Percentiles rank a stretch among this genome's conserved stretches.
Evolutionary conservation across 2,888 invertebrate species (phyloP).

Genomic region (Gastrophysa polygoni): DNA sequence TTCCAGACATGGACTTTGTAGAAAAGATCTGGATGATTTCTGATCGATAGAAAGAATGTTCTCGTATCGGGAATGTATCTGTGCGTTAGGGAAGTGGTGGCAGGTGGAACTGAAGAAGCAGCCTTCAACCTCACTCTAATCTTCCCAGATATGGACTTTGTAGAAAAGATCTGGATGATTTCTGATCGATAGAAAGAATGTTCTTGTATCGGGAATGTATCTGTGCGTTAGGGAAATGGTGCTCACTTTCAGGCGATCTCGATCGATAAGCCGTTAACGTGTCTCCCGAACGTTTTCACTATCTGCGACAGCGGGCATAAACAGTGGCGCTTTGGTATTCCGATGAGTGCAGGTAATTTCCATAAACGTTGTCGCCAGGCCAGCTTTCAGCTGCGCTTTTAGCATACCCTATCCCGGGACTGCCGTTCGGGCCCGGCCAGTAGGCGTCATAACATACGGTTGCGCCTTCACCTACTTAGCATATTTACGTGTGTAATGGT

Average conservation of each 20-base stretch:
- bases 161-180: too few species aligned
- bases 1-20: too few species aligned
- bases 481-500: conserved; percentile 45
- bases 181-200: too few species aligned
- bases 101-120: too few species aligned
- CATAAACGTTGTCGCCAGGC: conserved; percentile 45
- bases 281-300: conserved; percentile 13
- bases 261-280: background rate
- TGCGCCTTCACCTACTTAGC: conserved; percentile 47
- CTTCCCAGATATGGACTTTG: too few species aligned
- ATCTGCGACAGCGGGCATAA: conserved; percentile 29
- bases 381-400: conserved; percentile 19
- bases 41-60: too few species aligned
- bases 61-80: background rate
- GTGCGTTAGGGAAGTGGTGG: too few species aligned
- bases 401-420: conserved; percentile 35
- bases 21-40: too few species aligned
- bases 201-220: background rate
- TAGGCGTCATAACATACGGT: conserved; percentile 41
- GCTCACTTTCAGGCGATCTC: background rate
- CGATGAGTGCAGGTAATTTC: conserved; percentile 48
- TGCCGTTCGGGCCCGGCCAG: conserved; percentile 29
- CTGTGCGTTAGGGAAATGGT: background rate
- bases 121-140: too few species aligned
- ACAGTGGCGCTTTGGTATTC: conserved; percentile 50